These are phyloP conservation scores for Cantharis rufa DNA, from an alignment of 2,888 invertebrate species.

Conservation along the genomic window DNA sequence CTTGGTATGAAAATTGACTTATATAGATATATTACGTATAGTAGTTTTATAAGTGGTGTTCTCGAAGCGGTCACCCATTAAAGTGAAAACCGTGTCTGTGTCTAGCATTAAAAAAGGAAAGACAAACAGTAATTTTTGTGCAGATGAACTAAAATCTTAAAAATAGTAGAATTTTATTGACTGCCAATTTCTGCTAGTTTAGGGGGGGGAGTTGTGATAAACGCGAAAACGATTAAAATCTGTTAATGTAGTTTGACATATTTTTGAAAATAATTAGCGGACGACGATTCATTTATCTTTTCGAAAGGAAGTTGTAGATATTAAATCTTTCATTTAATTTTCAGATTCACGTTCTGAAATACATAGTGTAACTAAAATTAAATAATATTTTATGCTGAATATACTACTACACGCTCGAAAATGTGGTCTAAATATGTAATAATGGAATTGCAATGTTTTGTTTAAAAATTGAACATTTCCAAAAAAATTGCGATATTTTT, in stretches of 20 bases:
- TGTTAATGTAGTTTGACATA: not conserved
- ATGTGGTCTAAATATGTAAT: not conserved
- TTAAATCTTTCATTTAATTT: not conserved
- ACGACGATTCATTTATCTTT: not conserved
- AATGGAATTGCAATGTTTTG: not conserved
- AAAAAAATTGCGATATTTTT: not conserved
- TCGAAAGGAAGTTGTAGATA: not conserved
- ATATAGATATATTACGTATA: no score
- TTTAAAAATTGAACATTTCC: not conserved
- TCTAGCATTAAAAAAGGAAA: no score
- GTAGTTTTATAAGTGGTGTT: no score
- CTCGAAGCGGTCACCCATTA: no score
- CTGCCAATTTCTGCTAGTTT: no score
- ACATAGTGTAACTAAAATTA: not conserved
- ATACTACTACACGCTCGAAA: no score
- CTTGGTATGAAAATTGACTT: no score
- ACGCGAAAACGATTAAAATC: not conserved
- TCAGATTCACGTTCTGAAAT: not conserved
- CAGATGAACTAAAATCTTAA: no score
- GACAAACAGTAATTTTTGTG: no score
- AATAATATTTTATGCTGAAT: not conserved
- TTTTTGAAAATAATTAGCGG: not conserved
- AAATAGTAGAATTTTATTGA: no score
- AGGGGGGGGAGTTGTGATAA: not conserved
- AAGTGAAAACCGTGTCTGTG: no score